Evolutionary conservation across 2,797 vertebrate genomes (phyloP).

Genomic region (Sebastes flavidus): DNA sequence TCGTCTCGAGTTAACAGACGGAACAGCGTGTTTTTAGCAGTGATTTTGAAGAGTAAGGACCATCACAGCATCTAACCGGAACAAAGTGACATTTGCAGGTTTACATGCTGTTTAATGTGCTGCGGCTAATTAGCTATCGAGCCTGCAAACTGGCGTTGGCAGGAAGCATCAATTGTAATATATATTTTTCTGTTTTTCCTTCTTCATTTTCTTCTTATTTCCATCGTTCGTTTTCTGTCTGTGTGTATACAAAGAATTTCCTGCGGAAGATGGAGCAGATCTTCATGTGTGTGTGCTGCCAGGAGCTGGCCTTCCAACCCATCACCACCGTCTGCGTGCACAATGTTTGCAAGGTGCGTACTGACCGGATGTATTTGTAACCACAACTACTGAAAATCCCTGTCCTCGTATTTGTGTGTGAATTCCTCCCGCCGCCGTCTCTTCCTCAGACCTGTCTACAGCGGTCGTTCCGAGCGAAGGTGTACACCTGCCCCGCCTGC

Average conservation of each 20-base stretch:
- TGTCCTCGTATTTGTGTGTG: not conserved
- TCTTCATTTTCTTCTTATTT: not conserved
- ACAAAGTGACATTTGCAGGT: not conserved
- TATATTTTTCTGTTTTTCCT: not conserved
- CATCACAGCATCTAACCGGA: not conserved
- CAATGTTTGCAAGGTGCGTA: constrained; percentile 96
- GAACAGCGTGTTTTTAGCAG: not conserved
- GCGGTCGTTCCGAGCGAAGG: constrained; percentile 95
- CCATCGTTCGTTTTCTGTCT: not conserved
- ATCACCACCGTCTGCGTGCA: constrained; percentile 96
- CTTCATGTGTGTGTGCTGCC: constrained; percentile 99
- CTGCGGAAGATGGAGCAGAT: constrained; percentile 96
- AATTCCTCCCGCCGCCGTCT: not conserved
- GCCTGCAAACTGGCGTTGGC: not conserved
- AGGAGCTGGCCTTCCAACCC: constrained; percentile 96
- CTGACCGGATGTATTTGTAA: not conserved
- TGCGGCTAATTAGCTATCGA: not conserved
- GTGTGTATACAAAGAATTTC: constrained; percentile 86
- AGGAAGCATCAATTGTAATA: not conserved
- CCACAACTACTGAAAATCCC: not conserved
- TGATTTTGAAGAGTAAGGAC: not conserved
- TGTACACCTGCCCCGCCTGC: constrained; percentile 97
- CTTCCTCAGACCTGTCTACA: constrained; percentile 91
- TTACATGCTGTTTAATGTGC: not conserved
- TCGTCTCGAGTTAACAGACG: not conserved